Evolutionary conservation across 2,113 vertebrate genomes (phyloP).

Genomic region (Mohoua ochrocephala): DNA sequence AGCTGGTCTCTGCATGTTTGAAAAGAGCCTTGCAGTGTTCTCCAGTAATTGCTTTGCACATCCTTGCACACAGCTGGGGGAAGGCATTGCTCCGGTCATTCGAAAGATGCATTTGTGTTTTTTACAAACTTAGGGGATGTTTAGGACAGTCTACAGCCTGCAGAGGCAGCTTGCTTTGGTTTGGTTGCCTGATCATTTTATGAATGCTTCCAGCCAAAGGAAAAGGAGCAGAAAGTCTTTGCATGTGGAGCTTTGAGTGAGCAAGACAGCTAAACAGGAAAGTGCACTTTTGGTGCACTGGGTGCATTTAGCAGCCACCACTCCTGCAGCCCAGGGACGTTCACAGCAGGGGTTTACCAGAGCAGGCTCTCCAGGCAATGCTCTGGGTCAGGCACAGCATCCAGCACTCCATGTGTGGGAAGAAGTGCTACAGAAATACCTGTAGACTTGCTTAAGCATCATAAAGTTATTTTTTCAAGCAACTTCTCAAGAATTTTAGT

Average conservation of each 20-base stretch:
- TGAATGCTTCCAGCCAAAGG: background rate
- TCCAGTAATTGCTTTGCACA: background rate
- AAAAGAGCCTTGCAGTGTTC: background rate
- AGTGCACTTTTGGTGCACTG: background rate
- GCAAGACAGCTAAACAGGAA: background rate
- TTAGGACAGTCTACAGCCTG: background rate
- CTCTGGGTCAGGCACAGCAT: background rate
- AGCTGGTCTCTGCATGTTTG: background rate
- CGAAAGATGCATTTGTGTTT: background rate
- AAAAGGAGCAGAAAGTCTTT: background rate
- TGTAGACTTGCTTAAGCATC: background rate
- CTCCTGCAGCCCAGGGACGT: background rate
- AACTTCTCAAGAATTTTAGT: background rate
- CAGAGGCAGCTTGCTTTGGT: background rate
- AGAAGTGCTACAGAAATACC: background rate
- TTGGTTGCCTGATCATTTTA: background rate
- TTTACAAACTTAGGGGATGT: background rate
- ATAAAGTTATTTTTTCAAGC: background rate
- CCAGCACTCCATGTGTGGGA: rapidly evolving
- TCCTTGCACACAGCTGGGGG: background rate
- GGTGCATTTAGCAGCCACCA: background rate
- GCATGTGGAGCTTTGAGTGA: background rate
- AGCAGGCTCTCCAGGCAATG: background rate
- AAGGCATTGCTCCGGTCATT: rapidly evolving
- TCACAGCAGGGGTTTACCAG: background rate